Evolutionary conservation across 2,888 invertebrate genomes (phyloP).

Genomic region (Agonopterix subpropinquella): DNA sequence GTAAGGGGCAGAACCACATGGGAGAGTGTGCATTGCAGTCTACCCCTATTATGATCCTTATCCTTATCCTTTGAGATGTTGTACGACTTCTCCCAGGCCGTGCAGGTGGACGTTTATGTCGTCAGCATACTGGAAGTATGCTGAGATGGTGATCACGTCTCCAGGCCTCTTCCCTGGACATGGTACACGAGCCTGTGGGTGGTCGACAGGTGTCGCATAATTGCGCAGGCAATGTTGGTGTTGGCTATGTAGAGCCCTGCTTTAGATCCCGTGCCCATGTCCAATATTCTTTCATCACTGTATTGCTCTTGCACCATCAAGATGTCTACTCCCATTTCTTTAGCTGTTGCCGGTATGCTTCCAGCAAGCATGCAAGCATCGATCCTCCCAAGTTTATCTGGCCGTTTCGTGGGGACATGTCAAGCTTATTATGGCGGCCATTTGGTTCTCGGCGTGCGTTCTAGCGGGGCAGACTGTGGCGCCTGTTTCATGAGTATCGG

Average conservation of each 20-base stretch:
- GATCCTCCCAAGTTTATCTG: neutral
- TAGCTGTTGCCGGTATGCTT: neutral
- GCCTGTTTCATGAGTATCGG: slow-evolving; percentile 5
- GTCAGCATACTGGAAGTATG: neutral
- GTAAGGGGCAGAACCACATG: slow-evolving; percentile 12
- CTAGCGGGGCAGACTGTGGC: neutral
- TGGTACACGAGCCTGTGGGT: too few species aligned
- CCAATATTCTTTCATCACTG: neutral
- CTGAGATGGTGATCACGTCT: neutral
- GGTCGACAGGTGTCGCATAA: too few species aligned
- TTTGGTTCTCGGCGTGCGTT: neutral
- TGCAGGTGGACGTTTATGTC: neutral
- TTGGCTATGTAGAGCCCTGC: too few species aligned
- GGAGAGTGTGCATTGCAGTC: slow-evolving; percentile 12
- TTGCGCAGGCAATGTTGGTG: too few species aligned
- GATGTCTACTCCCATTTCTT: neutral
- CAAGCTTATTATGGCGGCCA: neutral
- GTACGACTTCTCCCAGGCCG: neutral
- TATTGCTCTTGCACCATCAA: neutral
- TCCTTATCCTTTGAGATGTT: neutral
- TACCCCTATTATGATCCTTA: neutral
- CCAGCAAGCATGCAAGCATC: neutral
- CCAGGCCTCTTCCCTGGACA: too few species aligned
- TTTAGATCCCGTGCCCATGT: neutral
- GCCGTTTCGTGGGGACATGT: neutral